Percentiles rank a stretch among this genome's conserved stretches.
These are phyloP conservation scores for Galbula dea DNA, from an alignment of 2,113 vertebrate genomes.

Conservation along the genomic window DNA sequence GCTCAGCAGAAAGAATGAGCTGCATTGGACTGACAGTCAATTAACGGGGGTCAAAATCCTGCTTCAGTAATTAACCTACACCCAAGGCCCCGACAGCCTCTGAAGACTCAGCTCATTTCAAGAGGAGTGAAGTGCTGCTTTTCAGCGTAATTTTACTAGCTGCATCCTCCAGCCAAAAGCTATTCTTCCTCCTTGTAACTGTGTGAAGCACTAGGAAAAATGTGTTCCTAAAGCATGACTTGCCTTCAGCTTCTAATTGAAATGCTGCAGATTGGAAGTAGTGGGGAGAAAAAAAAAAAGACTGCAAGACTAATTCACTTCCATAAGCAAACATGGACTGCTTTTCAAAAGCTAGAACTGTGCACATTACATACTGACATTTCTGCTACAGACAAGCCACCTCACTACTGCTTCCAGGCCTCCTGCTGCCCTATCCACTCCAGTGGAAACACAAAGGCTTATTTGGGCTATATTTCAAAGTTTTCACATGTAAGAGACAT, in stretches of 20 bases:
- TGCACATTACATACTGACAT: background rate
- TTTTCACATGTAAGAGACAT: background rate
- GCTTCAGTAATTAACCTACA: background rate
- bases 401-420: background rate
- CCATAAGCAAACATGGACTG: background rate
- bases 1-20: background rate
- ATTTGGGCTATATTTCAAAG: background rate
- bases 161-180: background rate
- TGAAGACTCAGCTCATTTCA: background rate
- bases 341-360: background rate
- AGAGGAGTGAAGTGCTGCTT: background rate
- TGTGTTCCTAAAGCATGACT: background rate
- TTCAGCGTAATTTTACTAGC: background rate
- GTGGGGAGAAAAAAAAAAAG: background rate
- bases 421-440: background rate
- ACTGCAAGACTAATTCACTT: background rate
- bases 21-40: background rate
- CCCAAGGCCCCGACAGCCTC: rapidly evolving
- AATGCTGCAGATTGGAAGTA: background rate
- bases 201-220: background rate
- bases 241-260: background rate
- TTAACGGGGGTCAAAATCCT: background rate
- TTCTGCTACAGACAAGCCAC: background rate
- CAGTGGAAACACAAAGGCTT: background rate
- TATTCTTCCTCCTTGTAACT: background rate